Evolutionary conservation across 2,888 invertebrate genomes (phyloP).

Genomic region (Pecten maximus): DNA sequence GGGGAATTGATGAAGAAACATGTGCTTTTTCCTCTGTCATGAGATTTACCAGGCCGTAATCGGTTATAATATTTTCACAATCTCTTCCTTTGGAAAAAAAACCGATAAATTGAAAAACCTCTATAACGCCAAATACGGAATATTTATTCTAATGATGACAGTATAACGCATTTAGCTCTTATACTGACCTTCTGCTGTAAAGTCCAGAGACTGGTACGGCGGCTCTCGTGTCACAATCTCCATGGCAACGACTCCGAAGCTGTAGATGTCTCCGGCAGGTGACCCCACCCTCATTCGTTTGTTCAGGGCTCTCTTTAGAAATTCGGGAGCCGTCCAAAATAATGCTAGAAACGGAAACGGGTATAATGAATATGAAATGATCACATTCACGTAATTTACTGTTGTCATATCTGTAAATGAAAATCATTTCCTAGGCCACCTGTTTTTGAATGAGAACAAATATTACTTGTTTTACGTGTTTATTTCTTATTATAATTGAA

Average conservation of each 20-base stretch:
- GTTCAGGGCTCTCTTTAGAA: constrained; percentile 63
- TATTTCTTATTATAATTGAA: no score
- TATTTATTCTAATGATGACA: not conserved
- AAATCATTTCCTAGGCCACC: no score
- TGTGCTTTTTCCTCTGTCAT: no score
- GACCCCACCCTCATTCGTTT: constrained; percentile 57
- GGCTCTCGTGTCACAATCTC: constrained; percentile 75
- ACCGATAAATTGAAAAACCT: no score
- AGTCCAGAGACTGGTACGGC: constrained; percentile 66
- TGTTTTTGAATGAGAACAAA: no score
- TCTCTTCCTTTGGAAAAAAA: no score
- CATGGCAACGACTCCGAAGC: constrained; percentile 76
- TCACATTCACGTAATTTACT: no score
- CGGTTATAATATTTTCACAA: no score
- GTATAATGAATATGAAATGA: not conserved
- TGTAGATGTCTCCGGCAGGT: constrained; percentile 72
- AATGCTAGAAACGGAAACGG: constrained; percentile 61
- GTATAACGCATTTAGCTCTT: not conserved
- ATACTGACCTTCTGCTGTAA: constrained; percentile 70
- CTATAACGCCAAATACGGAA: not conserved
- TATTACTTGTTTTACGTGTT: no score
- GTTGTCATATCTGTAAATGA: no score
- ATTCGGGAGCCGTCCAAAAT: constrained; percentile 78
- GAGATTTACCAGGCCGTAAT: no score
- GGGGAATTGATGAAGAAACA: no score